Evolutionary conservation across 2,797 vertebrate genomes (phyloP).

Genomic region (Graptemys geographica): DNA sequence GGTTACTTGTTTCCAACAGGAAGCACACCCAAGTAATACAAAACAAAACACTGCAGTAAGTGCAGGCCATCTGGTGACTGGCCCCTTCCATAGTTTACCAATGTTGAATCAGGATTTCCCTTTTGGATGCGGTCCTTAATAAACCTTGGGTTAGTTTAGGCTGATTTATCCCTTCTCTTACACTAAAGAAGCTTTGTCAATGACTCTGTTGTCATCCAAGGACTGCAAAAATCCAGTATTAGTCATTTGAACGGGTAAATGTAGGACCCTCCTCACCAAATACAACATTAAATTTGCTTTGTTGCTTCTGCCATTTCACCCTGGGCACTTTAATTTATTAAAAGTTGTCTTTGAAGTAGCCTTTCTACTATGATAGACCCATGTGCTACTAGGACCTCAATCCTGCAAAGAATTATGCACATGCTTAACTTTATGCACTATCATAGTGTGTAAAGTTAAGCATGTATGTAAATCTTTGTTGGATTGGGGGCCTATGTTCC

Average conservation of each 20-base stretch:
- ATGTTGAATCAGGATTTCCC: background rate
- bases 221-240: background rate
- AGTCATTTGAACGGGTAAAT: background rate
- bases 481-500: background rate
- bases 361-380: too few relatives aligned
- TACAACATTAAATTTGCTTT: background rate
- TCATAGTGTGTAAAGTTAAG: background rate
- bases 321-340: too few relatives aligned
- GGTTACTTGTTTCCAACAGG: background rate
- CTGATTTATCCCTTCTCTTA: background rate
- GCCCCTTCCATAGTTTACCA: background rate
- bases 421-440: background rate
- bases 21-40: background rate
- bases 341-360: too few relatives aligned
- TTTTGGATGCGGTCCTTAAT: background rate
- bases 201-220: background rate
- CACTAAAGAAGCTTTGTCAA: background rate
- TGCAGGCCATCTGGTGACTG: background rate
- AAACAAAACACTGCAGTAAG: background rate
- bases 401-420: background rate
- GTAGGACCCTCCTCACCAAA: background rate
- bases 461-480: background rate
- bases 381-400: background rate
- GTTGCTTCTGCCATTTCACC: background rate
- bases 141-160: background rate